Base-by-base conservation (phyloP, 2,113 vertebrate species). In the Antennarius striatus region DNA sequence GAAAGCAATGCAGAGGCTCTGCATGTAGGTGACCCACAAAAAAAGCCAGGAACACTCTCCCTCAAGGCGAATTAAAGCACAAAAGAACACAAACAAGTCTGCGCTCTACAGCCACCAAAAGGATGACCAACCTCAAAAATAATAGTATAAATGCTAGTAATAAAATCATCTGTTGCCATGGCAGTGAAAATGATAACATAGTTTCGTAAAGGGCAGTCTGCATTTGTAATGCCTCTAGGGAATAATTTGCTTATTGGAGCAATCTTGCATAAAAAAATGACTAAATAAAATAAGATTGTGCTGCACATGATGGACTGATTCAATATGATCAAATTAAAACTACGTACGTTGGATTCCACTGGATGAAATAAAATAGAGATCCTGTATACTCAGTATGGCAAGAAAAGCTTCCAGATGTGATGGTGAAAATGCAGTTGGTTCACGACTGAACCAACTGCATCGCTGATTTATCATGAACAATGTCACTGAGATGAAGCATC, bases 1-100 rank as follows among this genome's bases (percentile, higher is more conserved):
- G 40, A 73, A 75, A 72, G 60, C 68, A 50, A 53, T 51, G 59
- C 29, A 75, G 72, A 4, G 3, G 56, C 69, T 73, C 49, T 69
- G 55, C 71, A 82, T 89, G 59, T 87, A 82, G 83, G 81, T 88
- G 87, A 89, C 83, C 86, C 82, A 83, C 82, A 82, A 86, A 89
- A 63, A 76, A 81, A 77, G 60, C 22, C 56, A 67, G 77, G 57
- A 75, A 80, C 69, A 75, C 56, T 75, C 55, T 49, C 72, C 73
- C 73, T 85, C 77, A 84, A 88, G 83, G 82, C 86, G 84, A 32
- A 71, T 74, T 76, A 81, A 86, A 86, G 73, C 77, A 89, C 77
- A 87, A 57, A 63, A 29, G 55, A 74, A 70, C 73, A 66, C 50
- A 71, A 75, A 66, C 50, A 71, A 61, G 52, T 28, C 68, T 64